Evolutionary conservation across 2,113 vertebrate genomes (phyloP).

Genomic region (Xiphophorus hellerii): DNA sequence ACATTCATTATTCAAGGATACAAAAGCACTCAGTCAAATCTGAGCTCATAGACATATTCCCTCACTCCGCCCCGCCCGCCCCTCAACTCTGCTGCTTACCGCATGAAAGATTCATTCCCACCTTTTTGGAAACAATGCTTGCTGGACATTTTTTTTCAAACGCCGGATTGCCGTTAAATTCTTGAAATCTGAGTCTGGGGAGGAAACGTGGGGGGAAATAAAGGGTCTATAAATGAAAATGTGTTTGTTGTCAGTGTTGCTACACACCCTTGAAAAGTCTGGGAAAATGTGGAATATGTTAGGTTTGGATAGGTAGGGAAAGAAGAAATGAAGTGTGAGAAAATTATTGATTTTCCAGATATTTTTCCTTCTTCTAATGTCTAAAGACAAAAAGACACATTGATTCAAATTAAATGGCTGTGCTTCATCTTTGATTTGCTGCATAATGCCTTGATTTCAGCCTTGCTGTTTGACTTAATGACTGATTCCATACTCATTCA

Average conservation of each 20-base stretch:
- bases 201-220: conserved; percentile 16
- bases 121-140: conserved; percentile 36
- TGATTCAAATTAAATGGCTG: not conserved
- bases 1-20: conserved; percentile 78
- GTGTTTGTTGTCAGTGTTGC: not conserved
- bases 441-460: not conserved
- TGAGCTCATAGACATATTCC: conserved; percentile 60
- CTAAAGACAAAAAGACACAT: not conserved
- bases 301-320: not conserved
- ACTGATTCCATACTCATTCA: not conserved
- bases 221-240: conserved; percentile 4
- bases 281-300: not conserved
- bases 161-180: conserved; percentile 47
- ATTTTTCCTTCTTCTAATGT: too few relatives aligned
- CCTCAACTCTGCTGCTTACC: conserved; percentile 28
- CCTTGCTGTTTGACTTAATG: not conserved
- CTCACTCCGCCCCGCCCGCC: not conserved
- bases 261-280: not conserved
- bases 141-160: conserved; percentile 8
- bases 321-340: not conserved
- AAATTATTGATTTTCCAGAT: not conserved
- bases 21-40: conserved; percentile 71
- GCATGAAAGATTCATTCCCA: conserved; percentile 58
- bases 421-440: not conserved
- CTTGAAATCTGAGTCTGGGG: conserved; percentile 26